These are phyloP conservation scores for Solen grandis DNA, from an alignment of 1,140 invertebrate species.

Conservation along the genomic window DNA sequence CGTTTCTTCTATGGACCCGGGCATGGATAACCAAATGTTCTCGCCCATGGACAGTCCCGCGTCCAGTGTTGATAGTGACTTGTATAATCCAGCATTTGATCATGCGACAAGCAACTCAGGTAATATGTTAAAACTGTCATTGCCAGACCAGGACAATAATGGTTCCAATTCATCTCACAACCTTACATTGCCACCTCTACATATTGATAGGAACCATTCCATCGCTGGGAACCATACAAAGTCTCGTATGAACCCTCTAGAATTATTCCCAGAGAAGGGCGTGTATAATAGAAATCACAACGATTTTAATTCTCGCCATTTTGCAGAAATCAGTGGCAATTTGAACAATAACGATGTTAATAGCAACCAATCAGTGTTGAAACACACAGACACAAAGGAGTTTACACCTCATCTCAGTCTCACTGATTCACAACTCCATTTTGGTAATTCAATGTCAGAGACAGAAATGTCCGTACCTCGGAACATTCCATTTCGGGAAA, in stretches of 20 bases:
- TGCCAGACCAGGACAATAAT: constrained; percentile 5
- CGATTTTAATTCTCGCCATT: too few relatives aligned
- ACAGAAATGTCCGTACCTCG: too few relatives aligned
- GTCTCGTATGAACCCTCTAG: too few relatives aligned
- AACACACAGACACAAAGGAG: not conserved
- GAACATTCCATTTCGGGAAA: too few relatives aligned
- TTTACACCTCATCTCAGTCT: not conserved
- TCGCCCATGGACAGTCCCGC: constrained; percentile 65
- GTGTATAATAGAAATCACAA: too few relatives aligned
- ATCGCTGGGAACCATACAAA: not conserved
- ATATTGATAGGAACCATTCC: not conserved
- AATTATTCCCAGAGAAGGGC: constrained; percentile 1
- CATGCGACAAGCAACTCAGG: constrained; percentile 7
- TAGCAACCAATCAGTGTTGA: too few relatives aligned
- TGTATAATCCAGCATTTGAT: constrained; percentile 22
- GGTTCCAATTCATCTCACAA: not conserved
- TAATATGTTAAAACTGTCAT: constrained; percentile 26
- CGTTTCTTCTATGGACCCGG: constrained; percentile 63
- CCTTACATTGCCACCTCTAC: not conserved
- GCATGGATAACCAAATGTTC: constrained; percentile 60
- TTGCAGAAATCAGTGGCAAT: too few relatives aligned
- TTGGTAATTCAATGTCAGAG: too few relatives aligned
- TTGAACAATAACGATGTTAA: too few relatives aligned
- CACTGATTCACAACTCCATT: too few relatives aligned
- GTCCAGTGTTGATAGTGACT: constrained; percentile 73